These are phyloP conservation scores for Dasyornis broadbenti DNA, from an alignment of 2,113 vertebrate species.

Conservation along the genomic window DNA sequence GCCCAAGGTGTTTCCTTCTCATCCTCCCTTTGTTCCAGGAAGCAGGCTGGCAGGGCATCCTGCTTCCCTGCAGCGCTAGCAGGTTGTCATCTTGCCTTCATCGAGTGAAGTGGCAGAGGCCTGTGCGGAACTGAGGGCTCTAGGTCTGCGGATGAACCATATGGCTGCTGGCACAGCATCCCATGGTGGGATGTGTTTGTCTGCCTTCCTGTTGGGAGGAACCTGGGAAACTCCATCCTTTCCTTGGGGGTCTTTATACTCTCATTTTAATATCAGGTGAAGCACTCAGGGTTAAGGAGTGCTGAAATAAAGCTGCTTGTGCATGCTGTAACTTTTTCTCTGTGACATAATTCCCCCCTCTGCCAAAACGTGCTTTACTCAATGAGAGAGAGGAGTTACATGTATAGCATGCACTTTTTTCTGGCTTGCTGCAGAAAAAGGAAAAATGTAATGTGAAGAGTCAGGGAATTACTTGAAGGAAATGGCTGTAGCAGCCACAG, in stretches of 20 bases:
- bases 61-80: neutral
- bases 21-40: neutral
- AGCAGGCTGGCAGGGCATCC: neutral
- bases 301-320: neutral
- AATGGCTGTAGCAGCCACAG: neutral
- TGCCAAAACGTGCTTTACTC: neutral
- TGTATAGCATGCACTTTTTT: neutral
- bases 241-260: neutral
- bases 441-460: neutral
- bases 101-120: fast-evolving
- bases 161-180: neutral
- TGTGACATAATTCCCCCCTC: neutral
- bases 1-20: neutral
- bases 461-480: neutral
- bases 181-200: neutral
- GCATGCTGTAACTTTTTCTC: neutral
- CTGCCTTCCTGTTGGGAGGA: neutral
- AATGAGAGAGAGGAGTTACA: neutral
- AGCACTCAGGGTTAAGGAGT: neutral
- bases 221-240: neutral
- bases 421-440: neutral
- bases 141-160: neutral
- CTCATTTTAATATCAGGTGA: neutral
- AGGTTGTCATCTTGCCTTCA: neutral
- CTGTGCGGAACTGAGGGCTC: neutral